These are phyloP conservation scores for Felis chaus DNA, from an alignment of 2,113 vertebrate species.

Conservation along the genomic window DNA sequence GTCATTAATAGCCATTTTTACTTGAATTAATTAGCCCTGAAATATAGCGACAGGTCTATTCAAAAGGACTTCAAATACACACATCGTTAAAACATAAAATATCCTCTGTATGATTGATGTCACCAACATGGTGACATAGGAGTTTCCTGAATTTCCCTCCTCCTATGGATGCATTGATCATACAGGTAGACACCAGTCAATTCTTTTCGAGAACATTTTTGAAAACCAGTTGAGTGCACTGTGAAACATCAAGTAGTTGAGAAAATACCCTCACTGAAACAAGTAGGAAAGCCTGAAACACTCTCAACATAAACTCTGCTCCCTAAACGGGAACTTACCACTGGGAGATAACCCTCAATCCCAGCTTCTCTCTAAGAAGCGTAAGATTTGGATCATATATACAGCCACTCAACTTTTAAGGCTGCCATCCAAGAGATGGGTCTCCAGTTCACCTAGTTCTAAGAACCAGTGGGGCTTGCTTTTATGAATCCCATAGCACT, in stretches of 20 bases:
- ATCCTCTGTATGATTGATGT: neutral
- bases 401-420: neutral
- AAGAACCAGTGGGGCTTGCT: neutral
- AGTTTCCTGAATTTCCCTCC: neutral
- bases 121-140: neutral
- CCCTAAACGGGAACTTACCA: neutral
- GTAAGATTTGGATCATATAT: neutral
- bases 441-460: no score
- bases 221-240: neutral
- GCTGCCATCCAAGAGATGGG: neutral
- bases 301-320: neutral
- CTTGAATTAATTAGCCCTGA: neutral
- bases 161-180: neutral
- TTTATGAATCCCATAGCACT: neutral
- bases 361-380: neutral
- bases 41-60: neutral
- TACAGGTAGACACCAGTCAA: neutral
- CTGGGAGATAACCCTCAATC: neutral
- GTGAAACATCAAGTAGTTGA: neutral
- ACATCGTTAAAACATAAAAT: neutral
- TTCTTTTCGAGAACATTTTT: neutral
- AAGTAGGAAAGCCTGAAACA: neutral
- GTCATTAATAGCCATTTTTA: neutral
- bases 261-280: neutral
- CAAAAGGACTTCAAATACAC: neutral